Evolutionary conservation across 2,113 vertebrate species (phyloP).

Genomic region (Perccottus glenii): DNA sequence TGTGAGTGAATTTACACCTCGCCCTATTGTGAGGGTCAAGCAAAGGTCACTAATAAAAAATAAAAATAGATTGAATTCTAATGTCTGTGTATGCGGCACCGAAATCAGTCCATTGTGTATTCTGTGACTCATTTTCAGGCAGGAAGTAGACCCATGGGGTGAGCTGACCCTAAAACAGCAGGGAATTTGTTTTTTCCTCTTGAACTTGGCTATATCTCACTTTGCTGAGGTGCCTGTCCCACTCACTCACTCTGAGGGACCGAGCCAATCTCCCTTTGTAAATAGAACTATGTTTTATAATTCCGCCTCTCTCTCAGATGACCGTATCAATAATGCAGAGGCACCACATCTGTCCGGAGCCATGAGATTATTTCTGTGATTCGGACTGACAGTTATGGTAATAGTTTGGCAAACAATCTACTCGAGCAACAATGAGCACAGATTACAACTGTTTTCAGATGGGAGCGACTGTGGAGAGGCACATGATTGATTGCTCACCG

Average conservation of each 20-base stretch:
- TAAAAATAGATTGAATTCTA: slow-evolving; percentile 68
- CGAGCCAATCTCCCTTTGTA: slow-evolving; percentile 98
- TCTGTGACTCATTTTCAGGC: slow-evolving; percentile 78
- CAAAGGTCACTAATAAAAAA: slow-evolving; percentile 48
- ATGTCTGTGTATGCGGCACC: slow-evolving; percentile 64
- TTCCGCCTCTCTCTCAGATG: slow-evolving; percentile 91
- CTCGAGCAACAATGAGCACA: slow-evolving; percentile 90
- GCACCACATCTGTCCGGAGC: slow-evolving; percentile 92
- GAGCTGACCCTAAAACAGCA: slow-evolving; percentile 83
- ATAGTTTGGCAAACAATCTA: slow-evolving; percentile 99
- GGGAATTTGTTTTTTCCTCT: slow-evolving; percentile 82
- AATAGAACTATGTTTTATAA: slow-evolving; percentile 99
- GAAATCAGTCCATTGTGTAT: slow-evolving; percentile 80
- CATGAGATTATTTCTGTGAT: slow-evolving; percentile 99
- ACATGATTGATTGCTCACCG: slow-evolving; percentile 89
- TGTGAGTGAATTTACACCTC: slow-evolving; percentile 50
- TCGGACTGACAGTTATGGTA: slow-evolving; percentile 98
- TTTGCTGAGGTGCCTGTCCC: slow-evolving; percentile 94
- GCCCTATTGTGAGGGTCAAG: slow-evolving; percentile 61
- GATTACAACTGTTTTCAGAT: slow-evolving; percentile 98
- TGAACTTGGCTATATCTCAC: slow-evolving; percentile 94
- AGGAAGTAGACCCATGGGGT: slow-evolving; percentile 81
- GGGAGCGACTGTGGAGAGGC: slow-evolving; percentile 83
- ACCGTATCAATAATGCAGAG: slow-evolving; percentile 99
- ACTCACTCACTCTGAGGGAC: slow-evolving; percentile 93